Base-by-base conservation (phyloP, 2,797 vertebrate species). In the Moxostoma hubbsi region DNA sequence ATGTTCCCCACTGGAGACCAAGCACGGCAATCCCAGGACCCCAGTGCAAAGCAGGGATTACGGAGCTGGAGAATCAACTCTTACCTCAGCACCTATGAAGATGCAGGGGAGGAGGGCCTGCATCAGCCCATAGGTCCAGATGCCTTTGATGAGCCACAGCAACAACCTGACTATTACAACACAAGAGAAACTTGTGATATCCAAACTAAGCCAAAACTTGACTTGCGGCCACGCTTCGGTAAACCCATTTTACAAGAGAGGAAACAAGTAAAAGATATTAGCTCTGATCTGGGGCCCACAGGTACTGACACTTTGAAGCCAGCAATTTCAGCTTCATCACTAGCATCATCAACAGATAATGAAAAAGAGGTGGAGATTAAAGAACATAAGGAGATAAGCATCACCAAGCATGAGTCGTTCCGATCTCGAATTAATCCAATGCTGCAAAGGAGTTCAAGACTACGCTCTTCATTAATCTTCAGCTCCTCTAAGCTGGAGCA, bases 401-500 rank as follows among this genome's bases (percentile, higher is more conserved):
- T 95, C 66, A 90, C 91, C 80, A 97, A 95, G 88, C 96, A 98
- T 5, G 97, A 98, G 67, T 95, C 98, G 0, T 96, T 98, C 85
- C 93, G 96, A 66, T 88, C 93, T 43, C 95, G 97, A 53, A 84
- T 97, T 65, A 99, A 98, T 83, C 98, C 98, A 0, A 85, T 97
- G 78, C 94, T 99, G 75, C 98, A 98, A 84, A 96, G 98, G 59
- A 98, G 95, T 88, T 99, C 98, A 0, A 93, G 98, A 49, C 92
- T 99, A 58, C 94, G 98, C 24, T 99, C 98, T 15, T 99, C 98
- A 0, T 95, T 99, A 18, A 99, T 99, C 86, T 99, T 99, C 79
- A 96, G 95, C 50, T 95, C 96, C 13, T 96, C 98, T 9, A 98
- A 97, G 85, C 85, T 94, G 2, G 98, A 99, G 85, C 94, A 95